Conservation (phyloP, 2,888 invertebrate genomes). For the Drosophila aldrichi region DNA sequence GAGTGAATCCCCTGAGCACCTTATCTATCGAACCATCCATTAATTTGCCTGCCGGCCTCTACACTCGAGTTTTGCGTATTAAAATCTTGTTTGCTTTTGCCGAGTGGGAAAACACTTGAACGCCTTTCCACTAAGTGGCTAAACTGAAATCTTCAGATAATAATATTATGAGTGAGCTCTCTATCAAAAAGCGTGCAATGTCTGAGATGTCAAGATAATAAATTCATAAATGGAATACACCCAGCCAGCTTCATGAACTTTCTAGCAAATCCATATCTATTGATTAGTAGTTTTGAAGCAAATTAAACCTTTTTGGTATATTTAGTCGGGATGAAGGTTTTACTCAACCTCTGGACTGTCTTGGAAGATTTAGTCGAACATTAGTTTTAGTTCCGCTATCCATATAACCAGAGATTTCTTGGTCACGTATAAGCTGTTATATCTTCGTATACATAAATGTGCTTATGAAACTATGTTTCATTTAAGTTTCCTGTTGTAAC, state of each 20-base stretch:
- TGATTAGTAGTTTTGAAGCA: neutral
- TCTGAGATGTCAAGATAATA: conserved; percentile 6
- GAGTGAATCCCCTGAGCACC: conserved; percentile 32
- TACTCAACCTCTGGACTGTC: too few species aligned
- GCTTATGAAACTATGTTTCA: neutral
- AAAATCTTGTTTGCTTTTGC: conserved; percentile 25
- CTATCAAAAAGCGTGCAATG: conserved; percentile 1
- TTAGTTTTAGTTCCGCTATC: neutral
- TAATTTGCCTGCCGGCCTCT: conserved; percentile 28
- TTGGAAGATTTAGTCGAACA: too few species aligned
- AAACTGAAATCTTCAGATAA: conserved; percentile 14
- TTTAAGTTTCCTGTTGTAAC: neutral
- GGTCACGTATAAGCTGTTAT: neutral
- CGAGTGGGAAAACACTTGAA: conserved; percentile 41
- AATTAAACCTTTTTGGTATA: too few species aligned
- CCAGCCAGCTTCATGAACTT: neutral
- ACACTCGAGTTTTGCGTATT: conserved; percentile 34
- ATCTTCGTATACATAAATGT: neutral
- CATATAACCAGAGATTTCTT: neutral
- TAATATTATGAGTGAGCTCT: conserved; percentile 8
- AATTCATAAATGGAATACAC: neutral
- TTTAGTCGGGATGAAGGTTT: too few species aligned
- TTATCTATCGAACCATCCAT: conserved; percentile 37
- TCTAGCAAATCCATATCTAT: neutral
- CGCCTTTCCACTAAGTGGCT: conserved; percentile 22